phyloP scores from a whole-genome alignment of 2,113 vertebrate species.

The Fregata magnificens region DNA sequence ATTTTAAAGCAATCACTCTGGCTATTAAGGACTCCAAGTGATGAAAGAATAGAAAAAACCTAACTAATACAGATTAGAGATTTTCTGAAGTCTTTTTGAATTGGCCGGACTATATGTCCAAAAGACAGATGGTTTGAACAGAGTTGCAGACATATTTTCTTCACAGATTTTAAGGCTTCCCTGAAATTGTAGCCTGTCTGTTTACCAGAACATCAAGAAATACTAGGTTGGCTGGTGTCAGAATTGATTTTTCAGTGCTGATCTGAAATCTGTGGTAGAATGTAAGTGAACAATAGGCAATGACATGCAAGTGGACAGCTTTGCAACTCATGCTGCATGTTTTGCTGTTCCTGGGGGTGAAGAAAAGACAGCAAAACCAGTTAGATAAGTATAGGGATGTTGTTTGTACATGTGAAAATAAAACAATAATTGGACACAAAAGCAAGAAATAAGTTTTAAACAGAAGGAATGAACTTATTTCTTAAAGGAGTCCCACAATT shows the following conservation, averaged over 20 bases:
- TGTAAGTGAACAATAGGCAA: fast-evolving
- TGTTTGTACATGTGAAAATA: neutral
- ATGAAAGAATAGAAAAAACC: neutral
- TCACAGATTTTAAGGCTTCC: neutral
- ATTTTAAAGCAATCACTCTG: neutral
- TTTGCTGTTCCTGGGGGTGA: neutral
- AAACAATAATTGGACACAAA: neutral
- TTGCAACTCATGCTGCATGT: neutral
- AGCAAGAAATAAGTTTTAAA: neutral
- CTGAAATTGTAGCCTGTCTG: neutral
- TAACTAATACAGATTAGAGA: neutral
- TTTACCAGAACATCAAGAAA: neutral
- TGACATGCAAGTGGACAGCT: neutral
- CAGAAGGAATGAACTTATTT: neutral
- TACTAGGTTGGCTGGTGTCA: neutral
- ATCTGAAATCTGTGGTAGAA: neutral
- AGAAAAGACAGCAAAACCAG: neutral
- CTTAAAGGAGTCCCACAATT: neutral
- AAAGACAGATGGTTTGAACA: neutral
- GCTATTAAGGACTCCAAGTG: neutral
- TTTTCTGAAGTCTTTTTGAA: neutral
- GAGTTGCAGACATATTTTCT: neutral
- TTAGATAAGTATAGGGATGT: neutral
- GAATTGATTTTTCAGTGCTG: neutral
- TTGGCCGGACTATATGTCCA: neutral